phyloP scores from a whole-genome alignment of 2,888 invertebrate species.

The Synanthedon tipuliformis region DNA sequence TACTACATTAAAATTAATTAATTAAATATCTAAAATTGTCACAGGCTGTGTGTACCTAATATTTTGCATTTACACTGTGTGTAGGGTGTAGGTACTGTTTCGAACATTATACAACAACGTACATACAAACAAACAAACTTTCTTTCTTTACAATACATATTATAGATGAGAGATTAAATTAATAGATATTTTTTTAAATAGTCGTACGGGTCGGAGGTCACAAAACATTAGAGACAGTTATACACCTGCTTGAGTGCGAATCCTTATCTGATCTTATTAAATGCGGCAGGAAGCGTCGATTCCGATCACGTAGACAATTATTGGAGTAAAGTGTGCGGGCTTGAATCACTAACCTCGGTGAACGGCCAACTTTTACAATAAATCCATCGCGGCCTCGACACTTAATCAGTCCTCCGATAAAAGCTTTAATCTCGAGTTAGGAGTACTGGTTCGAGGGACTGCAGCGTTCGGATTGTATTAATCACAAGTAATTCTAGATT shows the following conservation, averaged over 20 bases:
- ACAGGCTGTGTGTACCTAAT: too few relatives aligned
- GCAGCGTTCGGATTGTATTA: slow-evolving; percentile 7
- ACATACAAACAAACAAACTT: too few relatives aligned
- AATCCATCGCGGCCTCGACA: slow-evolving; percentile 67
- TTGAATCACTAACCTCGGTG: slow-evolving; percentile 67
- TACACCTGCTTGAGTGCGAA: slow-evolving; percentile 35
- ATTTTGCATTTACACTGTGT: too few relatives aligned
- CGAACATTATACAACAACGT: too few relatives aligned
- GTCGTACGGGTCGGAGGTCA: background rate
- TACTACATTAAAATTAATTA: too few relatives aligned
- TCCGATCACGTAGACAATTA: slow-evolving; percentile 70
- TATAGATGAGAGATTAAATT: too few relatives aligned
- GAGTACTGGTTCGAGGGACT: slow-evolving; percentile 29
- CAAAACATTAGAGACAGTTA: slow-evolving; percentile 6
- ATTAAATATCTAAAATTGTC: too few relatives aligned
- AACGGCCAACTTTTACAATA: slow-evolving; percentile 69
- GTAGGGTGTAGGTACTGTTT: too few relatives aligned
- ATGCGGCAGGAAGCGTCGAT: slow-evolving; percentile 45
- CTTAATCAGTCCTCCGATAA: slow-evolving; percentile 68
- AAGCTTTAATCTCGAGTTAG: slow-evolving; percentile 66
- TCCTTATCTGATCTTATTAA: slow-evolving; percentile 65
- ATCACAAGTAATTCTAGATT: slow-evolving; percentile 2
- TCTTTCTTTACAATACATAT: too few relatives aligned
- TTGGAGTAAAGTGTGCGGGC: slow-evolving; percentile 67
- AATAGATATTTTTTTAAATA: too few relatives aligned